These are phyloP conservation scores for Sialis lutaria DNA, from an alignment of 2,888 invertebrate genomes.

Conservation along the genomic window DNA sequence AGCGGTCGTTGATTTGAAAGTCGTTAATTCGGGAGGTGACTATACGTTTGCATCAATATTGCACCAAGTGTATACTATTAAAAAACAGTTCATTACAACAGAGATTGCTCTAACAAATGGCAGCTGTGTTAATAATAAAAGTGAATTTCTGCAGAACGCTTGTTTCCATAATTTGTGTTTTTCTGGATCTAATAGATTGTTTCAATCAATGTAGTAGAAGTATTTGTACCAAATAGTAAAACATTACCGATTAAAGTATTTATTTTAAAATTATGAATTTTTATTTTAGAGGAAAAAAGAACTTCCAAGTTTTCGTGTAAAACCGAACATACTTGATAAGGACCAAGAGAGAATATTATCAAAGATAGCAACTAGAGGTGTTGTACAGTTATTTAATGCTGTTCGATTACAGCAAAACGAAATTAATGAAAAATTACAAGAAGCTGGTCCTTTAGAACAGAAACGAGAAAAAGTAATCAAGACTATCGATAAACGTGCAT, in stretches of 20 bases:
- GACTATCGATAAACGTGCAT: constrained; percentile 56
- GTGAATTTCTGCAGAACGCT: no score
- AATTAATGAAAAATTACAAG: constrained; percentile 47
- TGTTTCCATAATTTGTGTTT: background rate
- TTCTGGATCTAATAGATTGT: background rate
- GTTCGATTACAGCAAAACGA: constrained; percentile 72
- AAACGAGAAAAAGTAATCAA: constrained; percentile 61
- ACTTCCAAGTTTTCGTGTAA: constrained; percentile 46
- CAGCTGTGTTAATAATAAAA: no score
- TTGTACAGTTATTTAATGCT: constrained; percentile 84
- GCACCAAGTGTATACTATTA: no score
- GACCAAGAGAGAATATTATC: constrained; percentile 59
- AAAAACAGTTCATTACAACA: no score
- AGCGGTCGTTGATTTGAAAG: no score
- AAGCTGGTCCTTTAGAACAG: constrained; percentile 56
- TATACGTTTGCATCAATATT: no score
- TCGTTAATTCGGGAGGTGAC: no score
- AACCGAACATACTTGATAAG: constrained; percentile 58
- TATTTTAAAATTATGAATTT: constrained; percentile 2
- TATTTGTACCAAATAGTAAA: constrained; percentile 5
- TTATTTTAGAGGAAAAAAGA: constrained; percentile 36
- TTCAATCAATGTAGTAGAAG: constrained; percentile 9
- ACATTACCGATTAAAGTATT: constrained; percentile 3
- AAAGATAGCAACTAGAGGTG: constrained; percentile 81
- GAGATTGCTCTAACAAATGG: no score